Evolutionary conservation across 2,113 vertebrate genomes (phyloP).

Genomic region (Pterophyllum scalare): DNA sequence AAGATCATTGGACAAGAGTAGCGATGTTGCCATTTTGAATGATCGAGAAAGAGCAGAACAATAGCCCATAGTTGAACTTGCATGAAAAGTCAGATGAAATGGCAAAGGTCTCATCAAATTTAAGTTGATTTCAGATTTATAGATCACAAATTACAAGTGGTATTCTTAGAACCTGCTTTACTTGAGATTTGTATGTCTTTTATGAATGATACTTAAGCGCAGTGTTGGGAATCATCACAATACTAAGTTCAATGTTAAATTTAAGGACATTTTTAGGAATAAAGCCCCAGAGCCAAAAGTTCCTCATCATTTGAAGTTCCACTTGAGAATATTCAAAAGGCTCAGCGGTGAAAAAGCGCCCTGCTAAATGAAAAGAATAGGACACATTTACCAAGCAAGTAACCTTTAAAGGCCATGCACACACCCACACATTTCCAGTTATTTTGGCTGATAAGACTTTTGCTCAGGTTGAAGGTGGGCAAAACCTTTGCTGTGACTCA

Average conservation of each 20-base stretch:
- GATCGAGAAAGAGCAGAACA: neutral
- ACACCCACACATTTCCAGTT: neutral
- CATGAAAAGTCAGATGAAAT: too few relatives aligned
- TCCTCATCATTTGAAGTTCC: neutral
- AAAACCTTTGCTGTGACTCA: neutral
- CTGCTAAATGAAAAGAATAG: neutral
- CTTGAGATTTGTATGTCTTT: neutral
- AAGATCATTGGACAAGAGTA: neutral
- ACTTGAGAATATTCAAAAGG: neutral
- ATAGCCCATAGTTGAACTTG: neutral
- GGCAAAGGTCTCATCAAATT: neutral
- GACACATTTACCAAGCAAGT: conserved; percentile 12
- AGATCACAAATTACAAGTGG: neutral
- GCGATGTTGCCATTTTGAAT: neutral
- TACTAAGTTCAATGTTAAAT: neutral
- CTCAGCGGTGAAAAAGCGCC: neutral
- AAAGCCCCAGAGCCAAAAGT: neutral
- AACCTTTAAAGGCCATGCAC: conserved; percentile 39
- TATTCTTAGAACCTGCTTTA: neutral
- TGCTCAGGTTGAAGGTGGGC: conserved; percentile 8
- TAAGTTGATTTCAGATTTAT: neutral
- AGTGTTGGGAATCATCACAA: neutral
- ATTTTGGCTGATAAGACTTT: conserved; percentile 2
- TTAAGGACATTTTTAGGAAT: neutral
- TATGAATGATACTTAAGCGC: neutral